These are phyloP conservation scores for Drosophila punjabiensis DNA, from an alignment of 1,140 invertebrate species.

Conservation along the genomic window DNA sequence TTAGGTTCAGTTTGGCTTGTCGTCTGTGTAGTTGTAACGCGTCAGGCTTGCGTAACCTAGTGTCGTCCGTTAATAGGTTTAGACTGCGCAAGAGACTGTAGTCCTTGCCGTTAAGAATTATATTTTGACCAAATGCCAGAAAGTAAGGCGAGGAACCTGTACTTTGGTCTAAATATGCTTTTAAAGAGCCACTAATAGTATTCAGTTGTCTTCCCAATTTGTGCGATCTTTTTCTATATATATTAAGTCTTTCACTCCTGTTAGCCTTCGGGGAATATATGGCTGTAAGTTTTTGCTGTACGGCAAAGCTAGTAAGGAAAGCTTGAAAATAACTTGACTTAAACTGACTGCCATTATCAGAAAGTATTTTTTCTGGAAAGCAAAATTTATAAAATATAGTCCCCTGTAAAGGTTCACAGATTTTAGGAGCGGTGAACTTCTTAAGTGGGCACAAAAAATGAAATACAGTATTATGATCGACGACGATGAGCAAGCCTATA, in stretches of 20 bases:
- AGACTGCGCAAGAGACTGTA: slow-evolving; percentile 5
- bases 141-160: slow-evolving; percentile 28
- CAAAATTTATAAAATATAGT: neutral
- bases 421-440: too few species aligned
- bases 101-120: slow-evolving; percentile 23
- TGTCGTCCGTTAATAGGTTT: neutral
- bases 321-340: slow-evolving; percentile 1
- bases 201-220: slow-evolving; percentile 17
- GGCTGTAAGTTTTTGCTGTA: neutral
- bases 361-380: neutral
- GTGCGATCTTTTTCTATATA: slow-evolving; percentile 27
- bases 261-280: slow-evolving; percentile 2
- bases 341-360: slow-evolving; percentile 2
- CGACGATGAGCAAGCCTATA: too few species aligned
- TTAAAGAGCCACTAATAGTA: slow-evolving; percentile 9
- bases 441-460: too few species aligned
- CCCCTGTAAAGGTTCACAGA: too few species aligned
- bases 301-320: neutral
- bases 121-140: slow-evolving; percentile 15
- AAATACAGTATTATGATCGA: too few species aligned
- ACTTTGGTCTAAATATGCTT: slow-evolving; percentile 9
- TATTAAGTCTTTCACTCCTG: neutral
- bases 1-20: neutral
- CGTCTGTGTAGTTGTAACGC: neutral
- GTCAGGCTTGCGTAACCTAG: neutral